Base-by-base conservation (phyloP, 2,888 invertebrate genomes). In the Monoplex corrugatus region DNA sequence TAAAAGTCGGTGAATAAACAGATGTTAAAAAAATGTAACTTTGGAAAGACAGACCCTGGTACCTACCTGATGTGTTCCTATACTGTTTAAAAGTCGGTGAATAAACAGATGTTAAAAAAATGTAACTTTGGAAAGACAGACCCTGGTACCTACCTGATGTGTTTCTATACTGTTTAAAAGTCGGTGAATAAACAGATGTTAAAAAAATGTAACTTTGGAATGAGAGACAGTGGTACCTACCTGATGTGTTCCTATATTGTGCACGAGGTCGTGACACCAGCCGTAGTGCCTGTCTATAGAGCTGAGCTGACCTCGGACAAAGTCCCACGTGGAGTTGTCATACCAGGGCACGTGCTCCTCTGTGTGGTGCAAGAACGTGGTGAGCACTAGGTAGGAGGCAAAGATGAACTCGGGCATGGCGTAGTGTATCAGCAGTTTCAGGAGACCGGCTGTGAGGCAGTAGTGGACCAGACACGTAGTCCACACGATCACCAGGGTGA, bases 331-430 rank as follows among this genome's bases (percentile, higher is more conserved):
- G 40, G 91, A 90, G 88, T 95, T 93, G 38, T 92, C 91, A 89
- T 94, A 95, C 95, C 95, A 95, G 0, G 95, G 95, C 32, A 94
- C 93, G 75, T 93, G 93, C 78, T 94, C 92, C 75, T 95, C 95
- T 13, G 93, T 94, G 92, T 95, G 95, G 89, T 95, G 95, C 38
- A 95, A 92, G 89, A 95, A 95, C 5, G 95, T 95, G 84, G 95
- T 94, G 84, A 95, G 91, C 23, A 95, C 94, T 19, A 93, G 91
- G 93, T 94, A 95, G 32, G 93, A 92, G 43, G 93, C 95, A 87
- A 95, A 95, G 68, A 95, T 92, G 43, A 94, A 91, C 50, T 92
- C 92, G 6, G 95, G 95, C 35, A 94, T 91, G 13, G 93, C 80
- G 89, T 94, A 95, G 90, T 94, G 94, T 85, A 92, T 91, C 28